Evolutionary conservation across 2,888 invertebrate genomes (phyloP).

Genomic region (Pherbina coryleti): DNA sequence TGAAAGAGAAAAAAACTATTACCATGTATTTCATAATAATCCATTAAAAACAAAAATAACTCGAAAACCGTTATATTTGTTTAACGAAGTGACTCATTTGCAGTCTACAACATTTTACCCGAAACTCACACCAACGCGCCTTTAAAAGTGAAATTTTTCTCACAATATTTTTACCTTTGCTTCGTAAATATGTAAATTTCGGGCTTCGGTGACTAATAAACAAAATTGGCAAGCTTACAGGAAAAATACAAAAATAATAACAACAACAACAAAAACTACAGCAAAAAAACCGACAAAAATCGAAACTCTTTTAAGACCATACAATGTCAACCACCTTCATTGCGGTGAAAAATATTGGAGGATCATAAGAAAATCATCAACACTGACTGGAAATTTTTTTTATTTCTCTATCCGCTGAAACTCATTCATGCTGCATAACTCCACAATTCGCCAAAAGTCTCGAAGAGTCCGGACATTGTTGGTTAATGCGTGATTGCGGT

Average conservation of each 20-base stretch:
- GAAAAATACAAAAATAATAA: background rate
- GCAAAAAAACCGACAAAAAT: background rate
- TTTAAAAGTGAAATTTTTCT: slow-evolving; percentile 48
- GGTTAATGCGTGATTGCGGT: background rate
- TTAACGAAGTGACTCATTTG: background rate
- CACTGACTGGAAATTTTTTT: background rate
- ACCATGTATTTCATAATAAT: no score
- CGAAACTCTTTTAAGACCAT: background rate
- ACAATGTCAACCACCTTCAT: background rate
- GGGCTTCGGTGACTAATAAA: background rate
- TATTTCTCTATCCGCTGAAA: slow-evolving; percentile 7
- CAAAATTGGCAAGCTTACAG: background rate
- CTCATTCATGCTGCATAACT: background rate
- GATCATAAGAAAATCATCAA: no score
- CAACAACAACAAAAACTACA: background rate
- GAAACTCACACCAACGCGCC: slow-evolving; percentile 38
- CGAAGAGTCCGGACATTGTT: background rate
- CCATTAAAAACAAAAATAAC: no score
- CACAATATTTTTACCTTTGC: no score
- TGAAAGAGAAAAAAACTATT: no score
- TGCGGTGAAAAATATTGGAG: background rate
- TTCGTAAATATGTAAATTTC: background rate
- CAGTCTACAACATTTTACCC: background rate
- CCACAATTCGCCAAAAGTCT: background rate
- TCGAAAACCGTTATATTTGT: no score